phyloP scores from a whole-genome alignment of 2,888 invertebrate genomes.

The Orgyia antiqua region DNA sequence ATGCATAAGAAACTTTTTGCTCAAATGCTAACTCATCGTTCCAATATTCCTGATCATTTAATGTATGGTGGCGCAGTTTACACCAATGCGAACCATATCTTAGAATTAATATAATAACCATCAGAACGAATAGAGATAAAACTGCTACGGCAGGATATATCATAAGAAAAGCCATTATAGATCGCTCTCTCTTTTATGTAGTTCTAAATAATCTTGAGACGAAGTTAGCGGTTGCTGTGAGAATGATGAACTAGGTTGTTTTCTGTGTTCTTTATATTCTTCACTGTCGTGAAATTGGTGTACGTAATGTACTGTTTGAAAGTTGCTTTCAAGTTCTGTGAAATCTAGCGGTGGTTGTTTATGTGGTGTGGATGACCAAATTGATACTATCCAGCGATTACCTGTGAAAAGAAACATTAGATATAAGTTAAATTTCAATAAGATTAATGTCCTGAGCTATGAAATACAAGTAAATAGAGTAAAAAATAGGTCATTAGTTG shows the following conservation, averaged over 20 bases:
- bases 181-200: constrained; percentile 84
- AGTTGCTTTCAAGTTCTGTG: constrained; percentile 81
- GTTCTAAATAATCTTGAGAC: constrained; percentile 82
- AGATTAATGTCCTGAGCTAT: not conserved
- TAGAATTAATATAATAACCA: constrained; percentile 85
- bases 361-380: constrained; percentile 91
- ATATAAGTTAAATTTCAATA: not conserved
- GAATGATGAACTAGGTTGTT: constrained; percentile 44
- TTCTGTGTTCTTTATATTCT: constrained; percentile 41
- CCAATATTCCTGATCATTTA: constrained; percentile 82
- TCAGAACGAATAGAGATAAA: constrained; percentile 84
- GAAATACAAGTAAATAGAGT: not conserved
- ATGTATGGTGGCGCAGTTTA: constrained; percentile 82
- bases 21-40: constrained; percentile 81
- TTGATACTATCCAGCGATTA: constrained; percentile 89
- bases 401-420: constrained; percentile 63
- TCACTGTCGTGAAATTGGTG: constrained; percentile 41
- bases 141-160: constrained; percentile 86
- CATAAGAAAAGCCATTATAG: constrained; percentile 87
- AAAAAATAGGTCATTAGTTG: no score
- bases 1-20: constrained; percentile 80
- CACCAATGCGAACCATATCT: constrained; percentile 86
- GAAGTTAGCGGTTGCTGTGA: constrained; percentile 63
- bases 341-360: constrained; percentile 89
- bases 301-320: constrained; percentile 45